Base-by-base conservation (phyloP, 2,113 vertebrate species). In the Lagopus muta region DNA sequence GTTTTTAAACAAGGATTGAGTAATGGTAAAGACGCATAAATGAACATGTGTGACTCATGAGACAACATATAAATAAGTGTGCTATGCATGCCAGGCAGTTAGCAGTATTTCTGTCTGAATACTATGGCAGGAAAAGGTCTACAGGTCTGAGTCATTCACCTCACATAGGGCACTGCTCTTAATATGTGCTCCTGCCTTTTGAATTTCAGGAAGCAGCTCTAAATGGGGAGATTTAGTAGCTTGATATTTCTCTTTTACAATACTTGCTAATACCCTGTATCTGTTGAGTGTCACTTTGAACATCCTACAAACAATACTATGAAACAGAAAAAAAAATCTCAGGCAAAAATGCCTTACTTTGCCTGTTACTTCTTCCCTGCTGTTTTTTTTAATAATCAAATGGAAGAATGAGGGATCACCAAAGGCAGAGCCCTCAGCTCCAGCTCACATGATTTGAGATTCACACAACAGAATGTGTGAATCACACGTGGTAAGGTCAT, bases 1-100 rank as follows among this genome's bases (percentile, higher is more conserved):
- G 36, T 54, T 95, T 91, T 89, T 78, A 82, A 92, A 88, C 47
- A 84, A 61, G 48, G 54, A 84, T 71, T 72, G 40, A 86, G 27
- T 86, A 94, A 95, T 30, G 47, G 54, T 86, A 69, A 92, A 92
- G 30, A 74, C 2, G 47, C 52, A 65, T 74, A 94, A 94, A 95
- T 64, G 8, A 86, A 83, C 60, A 67, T 90, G 73, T 42, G 67
- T 86, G 69, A 48, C 66, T 91, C 54, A 64, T 4, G 45, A 90
- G 57, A 42, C 34, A 61, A 79, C 34, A 86, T 88, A 91, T 66
- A 91, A 89, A 75, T 18, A 27, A 27, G 58, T 3, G 0, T 45
- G 73, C 65, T 90, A 72, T 83, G 43, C 58, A 40, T 16, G 58
- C 70, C 48, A 88, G 62, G 74, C 76, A 94, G 32, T 61, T 45